Evolutionary conservation across 2,113 vertebrate genomes (phyloP).

Genomic region (Heteronetta atricapilla): DNA sequence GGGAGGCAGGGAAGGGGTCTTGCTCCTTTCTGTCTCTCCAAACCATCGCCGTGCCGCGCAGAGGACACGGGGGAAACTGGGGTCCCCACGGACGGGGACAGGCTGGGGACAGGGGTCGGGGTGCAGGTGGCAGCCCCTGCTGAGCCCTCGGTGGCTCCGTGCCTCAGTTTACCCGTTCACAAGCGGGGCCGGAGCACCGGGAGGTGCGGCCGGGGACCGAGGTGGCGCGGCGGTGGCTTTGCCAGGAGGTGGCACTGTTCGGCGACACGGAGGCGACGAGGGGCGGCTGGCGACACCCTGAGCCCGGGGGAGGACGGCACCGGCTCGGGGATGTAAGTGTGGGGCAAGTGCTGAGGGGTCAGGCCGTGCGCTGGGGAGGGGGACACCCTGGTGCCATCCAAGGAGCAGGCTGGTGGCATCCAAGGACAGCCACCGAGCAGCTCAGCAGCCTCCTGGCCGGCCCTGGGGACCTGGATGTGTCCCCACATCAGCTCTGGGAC

Average conservation of each 20-base stretch:
- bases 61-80: background rate
- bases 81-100: rapidly evolving
- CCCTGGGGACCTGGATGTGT: background rate
- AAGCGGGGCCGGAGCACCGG: rapidly evolving
- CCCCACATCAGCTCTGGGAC: rapidly evolving
- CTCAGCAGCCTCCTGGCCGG: background rate
- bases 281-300: background rate
- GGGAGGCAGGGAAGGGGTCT: background rate
- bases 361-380: background rate
- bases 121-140: rapidly evolving
- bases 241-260: slow-evolving; percentile 73
- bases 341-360: rapidly evolving
- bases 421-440: background rate
- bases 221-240: background rate
- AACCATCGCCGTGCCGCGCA: rapidly evolving
- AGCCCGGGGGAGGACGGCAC: background rate
- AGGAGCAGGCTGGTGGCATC: background rate
- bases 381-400: background rate
- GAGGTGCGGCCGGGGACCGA: background rate
- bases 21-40: background rate
- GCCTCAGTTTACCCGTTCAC: background rate
- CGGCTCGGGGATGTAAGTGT: rapidly evolving
- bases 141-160: background rate
- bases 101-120: background rate
- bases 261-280: rapidly evolving